These are phyloP conservation scores for Trichechus manatus DNA, from an alignment of 2,113 vertebrate species.

Conservation along the genomic window DNA sequence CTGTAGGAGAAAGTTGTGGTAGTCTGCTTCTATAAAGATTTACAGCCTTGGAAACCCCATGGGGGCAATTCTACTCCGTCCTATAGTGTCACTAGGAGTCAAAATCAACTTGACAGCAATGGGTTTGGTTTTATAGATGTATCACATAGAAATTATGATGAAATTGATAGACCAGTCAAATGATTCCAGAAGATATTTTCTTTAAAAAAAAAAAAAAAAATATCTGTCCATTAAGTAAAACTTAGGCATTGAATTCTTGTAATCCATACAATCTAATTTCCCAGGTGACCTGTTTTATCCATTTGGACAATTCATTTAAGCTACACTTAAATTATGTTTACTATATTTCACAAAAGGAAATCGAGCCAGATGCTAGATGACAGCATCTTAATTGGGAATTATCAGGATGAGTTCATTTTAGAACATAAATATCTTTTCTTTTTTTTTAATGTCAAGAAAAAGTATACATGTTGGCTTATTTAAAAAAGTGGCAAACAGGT, in stretches of 20 bases:
- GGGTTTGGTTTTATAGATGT: background rate
- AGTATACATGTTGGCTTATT: background rate
- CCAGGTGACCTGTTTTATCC: slow-evolving; percentile 69
- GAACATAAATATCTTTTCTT: slow-evolving; percentile 49
- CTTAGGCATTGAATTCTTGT: slow-evolving; percentile 49
- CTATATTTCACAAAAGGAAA: slow-evolving; percentile 76
- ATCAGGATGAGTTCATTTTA: slow-evolving; percentile 73
- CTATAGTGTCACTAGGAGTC: no score
- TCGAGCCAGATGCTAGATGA: slow-evolving; percentile 57
- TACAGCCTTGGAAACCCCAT: no score
- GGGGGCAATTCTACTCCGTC: no score
- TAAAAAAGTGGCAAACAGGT: background rate
- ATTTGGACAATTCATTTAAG: slow-evolving; percentile 77
- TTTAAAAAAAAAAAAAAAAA: background rate
- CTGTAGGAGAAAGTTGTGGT: no score
- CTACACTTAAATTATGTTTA: slow-evolving; percentile 75
- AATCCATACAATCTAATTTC: slow-evolving; percentile 76
- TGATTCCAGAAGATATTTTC: slow-evolving; percentile 57
- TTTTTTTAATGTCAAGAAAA: slow-evolving; percentile 60
- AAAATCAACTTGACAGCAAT: no score
- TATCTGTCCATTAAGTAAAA: slow-evolving; percentile 7
- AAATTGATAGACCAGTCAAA: slow-evolving; percentile 3
- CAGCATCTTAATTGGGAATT: slow-evolving; percentile 76
- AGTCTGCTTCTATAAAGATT: no score
- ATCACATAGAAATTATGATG: background rate